A percentile compares a stretch with the other conserved stretches of the same genome.
Conservation (phyloP, 1,140 invertebrate genomes). For the Hypsibius dujardini region DNA sequence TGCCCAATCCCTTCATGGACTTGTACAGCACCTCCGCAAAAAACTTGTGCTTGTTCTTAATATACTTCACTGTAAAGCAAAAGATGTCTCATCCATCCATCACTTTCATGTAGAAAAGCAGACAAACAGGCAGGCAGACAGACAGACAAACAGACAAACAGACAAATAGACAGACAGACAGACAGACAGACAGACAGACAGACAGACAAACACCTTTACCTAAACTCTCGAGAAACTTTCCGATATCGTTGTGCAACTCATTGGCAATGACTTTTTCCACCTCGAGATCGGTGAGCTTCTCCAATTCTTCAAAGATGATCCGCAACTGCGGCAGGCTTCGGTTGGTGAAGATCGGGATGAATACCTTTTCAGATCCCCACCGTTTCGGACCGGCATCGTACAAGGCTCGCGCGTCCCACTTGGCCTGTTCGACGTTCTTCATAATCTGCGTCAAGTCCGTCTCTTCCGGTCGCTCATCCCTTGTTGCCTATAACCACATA, state of each 20-base stretch:
- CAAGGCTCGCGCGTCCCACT: conserved; percentile 7
- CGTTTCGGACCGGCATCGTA: conserved; percentile 11
- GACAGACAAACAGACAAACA: no score
- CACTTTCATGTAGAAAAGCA: no score
- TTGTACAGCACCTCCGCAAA: conserved; percentile 76
- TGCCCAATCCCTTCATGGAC: conserved; percentile 57
- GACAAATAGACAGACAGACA: no score
- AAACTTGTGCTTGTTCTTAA: conserved; percentile 73
- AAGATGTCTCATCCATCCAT: no score
- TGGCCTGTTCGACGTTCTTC: no score
- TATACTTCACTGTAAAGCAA: conserved; percentile 56
- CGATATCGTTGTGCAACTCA: conserved; percentile 34
- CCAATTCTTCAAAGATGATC: conserved; percentile 30
- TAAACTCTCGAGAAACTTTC: conserved; percentile 30
- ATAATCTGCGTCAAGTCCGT: no score
- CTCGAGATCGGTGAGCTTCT: conserved; percentile 31
- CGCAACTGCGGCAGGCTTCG: conserved; percentile 33
- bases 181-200: no score
- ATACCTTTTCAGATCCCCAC: conserved; percentile 54
- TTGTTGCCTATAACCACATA: neutral
- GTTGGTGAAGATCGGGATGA: conserved; percentile 52
- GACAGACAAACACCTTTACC: no score
- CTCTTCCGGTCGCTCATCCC: neutral
- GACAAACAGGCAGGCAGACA: no score
- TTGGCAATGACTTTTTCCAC: conserved; percentile 33